Percentiles rank a stretch among this genome's conserved stretches.
These are phyloP conservation scores for Branchinecta sandiegonensis DNA, from an alignment of 2,888 invertebrate genomes.

Conservation along the genomic window DNA sequence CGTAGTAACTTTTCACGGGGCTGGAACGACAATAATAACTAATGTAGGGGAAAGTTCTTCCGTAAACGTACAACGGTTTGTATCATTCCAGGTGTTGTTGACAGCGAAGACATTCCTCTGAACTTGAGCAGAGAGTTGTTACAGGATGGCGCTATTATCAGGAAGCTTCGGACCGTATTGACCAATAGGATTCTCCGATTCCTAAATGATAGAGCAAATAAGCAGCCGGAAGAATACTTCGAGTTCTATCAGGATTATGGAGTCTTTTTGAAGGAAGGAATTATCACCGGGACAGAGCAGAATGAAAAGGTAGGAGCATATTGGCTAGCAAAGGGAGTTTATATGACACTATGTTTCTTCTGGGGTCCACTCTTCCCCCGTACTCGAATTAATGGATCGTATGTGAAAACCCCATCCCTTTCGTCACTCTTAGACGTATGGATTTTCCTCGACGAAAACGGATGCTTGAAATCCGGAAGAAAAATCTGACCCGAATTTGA, in stretches of 20 bases:
- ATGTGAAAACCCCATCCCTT: too few species aligned
- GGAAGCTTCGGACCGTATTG: constrained; percentile 66
- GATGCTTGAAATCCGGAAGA: too few species aligned
- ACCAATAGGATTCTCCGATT: constrained; percentile 70
- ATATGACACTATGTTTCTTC: too few species aligned
- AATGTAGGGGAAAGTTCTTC: too few species aligned
- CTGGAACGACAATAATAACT: too few species aligned
- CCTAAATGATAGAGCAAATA: constrained; percentile 65
- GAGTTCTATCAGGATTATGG: constrained; percentile 84
- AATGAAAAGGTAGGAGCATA: constrained; percentile 53
- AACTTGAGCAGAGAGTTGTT: constrained; percentile 89
- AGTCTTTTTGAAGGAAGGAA: constrained; percentile 86
- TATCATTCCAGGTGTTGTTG: constrained; percentile 59
- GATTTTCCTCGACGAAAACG: too few species aligned
- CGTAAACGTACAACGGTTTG: not conserved
- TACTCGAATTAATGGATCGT: too few species aligned
- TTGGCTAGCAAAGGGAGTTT: too few species aligned
- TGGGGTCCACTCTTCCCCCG: too few species aligned
- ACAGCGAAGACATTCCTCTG: constrained; percentile 95
- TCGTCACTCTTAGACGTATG: too few species aligned
- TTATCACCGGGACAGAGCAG: constrained; percentile 66
- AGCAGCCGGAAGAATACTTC: constrained; percentile 62
- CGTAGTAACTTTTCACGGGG: too few species aligned
- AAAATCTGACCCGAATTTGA: too few species aligned
- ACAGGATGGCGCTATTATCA: constrained; percentile 82